Evolutionary conservation across 2,797 vertebrate genomes (phyloP).

Genomic region (Ataeniobius toweri): DNA sequence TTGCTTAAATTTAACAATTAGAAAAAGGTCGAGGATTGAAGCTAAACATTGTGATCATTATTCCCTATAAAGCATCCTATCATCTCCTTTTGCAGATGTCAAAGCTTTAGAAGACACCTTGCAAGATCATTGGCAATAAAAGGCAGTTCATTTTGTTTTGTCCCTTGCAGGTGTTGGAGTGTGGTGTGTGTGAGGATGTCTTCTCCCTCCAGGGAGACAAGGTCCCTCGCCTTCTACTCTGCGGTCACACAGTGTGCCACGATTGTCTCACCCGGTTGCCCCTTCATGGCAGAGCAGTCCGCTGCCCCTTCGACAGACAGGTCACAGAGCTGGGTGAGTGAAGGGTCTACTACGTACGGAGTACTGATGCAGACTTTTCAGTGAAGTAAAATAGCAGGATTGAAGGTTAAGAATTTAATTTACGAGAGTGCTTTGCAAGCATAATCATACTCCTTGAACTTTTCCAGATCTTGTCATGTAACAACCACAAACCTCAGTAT

Average conservation of each 20-base stretch:
- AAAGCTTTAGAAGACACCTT: background rate
- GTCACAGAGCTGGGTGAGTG: slow-evolving; percentile 93
- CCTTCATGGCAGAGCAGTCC: slow-evolving; percentile 92
- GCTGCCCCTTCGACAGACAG: slow-evolving; percentile 97
- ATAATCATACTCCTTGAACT: background rate
- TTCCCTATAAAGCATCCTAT: too few relatives aligned
- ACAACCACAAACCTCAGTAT: background rate
- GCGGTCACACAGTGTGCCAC: slow-evolving; percentile 96
- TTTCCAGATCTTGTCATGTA: background rate
- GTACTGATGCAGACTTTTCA: background rate
- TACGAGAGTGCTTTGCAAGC: background rate
- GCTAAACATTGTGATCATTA: background rate
- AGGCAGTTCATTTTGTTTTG: background rate
- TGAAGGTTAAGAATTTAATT: background rate
- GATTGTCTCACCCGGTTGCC: slow-evolving; percentile 95
- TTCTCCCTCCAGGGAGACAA: slow-evolving; percentile 98
- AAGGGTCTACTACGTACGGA: background rate
- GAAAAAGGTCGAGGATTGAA: background rate
- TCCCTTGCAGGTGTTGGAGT: slow-evolving; percentile 86
- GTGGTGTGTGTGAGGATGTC: slow-evolving; percentile 97
- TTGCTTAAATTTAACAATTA: background rate
- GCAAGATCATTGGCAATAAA: background rate
- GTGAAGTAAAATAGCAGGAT: background rate
- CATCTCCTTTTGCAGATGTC: background rate
- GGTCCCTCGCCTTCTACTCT: slow-evolving; percentile 94